These are phyloP conservation scores for Unio delphinus DNA, from an alignment of 2,888 invertebrate genomes.

Conservation along the genomic window DNA sequence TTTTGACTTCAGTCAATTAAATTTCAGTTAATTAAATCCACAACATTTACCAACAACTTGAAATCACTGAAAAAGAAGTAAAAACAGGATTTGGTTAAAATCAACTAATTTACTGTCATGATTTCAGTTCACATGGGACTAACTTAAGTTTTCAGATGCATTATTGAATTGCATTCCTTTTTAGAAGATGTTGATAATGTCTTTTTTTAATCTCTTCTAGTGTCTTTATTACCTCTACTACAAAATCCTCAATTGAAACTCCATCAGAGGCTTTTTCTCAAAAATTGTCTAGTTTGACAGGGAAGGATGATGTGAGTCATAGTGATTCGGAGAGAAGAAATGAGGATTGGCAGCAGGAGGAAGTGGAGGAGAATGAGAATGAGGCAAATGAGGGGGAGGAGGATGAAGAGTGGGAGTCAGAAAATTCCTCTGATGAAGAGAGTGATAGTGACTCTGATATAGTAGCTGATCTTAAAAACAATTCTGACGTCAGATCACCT, in stretches of 20 bases:
- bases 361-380: slow-evolving; percentile 16
- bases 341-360: slow-evolving; percentile 18
- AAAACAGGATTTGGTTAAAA: too few relatives aligned
- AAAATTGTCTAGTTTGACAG: slow-evolving; percentile 26
- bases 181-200: neutral
- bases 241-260: too few relatives aligned
- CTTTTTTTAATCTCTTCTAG: too few relatives aligned
- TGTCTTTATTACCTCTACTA: too few relatives aligned
- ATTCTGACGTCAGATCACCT: slow-evolving; percentile 28
- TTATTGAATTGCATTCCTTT: too few relatives aligned
- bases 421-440: slow-evolving; percentile 1
- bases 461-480: neutral
- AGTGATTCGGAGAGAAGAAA: slow-evolving; percentile 22
- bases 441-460: neutral
- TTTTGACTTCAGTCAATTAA: too few relatives aligned
- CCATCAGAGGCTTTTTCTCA: neutral
- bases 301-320: slow-evolving; percentile 18
- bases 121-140: too few relatives aligned
- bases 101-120: too few relatives aligned
- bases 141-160: too few relatives aligned
- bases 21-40: too few relatives aligned
- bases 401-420: slow-evolving; percentile 10
- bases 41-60: too few relatives aligned
- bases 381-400: slow-evolving; percentile 9
- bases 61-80: too few relatives aligned